Conservation (phyloP, 2,797 vertebrate species). For the Leucoraja ocellata region DNA sequence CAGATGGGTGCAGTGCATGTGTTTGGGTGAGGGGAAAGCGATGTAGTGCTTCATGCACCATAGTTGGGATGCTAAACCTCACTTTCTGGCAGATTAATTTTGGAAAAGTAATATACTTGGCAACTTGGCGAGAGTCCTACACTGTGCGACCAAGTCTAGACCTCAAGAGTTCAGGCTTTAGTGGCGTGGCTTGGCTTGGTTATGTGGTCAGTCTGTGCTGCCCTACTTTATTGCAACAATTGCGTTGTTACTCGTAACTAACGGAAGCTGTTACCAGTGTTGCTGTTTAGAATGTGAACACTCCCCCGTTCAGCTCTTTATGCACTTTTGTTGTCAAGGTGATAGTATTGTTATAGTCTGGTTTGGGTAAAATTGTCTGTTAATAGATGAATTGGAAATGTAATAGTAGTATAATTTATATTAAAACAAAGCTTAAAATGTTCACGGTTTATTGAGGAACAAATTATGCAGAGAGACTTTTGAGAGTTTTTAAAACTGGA, state of each 20-base stretch:
- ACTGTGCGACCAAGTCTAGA: neutral
- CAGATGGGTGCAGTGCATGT: neutral
- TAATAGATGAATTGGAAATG: neutral
- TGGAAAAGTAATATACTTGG: neutral
- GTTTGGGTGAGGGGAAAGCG: neutral
- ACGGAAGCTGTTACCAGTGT: neutral
- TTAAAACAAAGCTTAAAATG: constrained; percentile 1
- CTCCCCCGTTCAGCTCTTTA: neutral
- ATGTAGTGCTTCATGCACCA: neutral
- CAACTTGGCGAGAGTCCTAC: neutral
- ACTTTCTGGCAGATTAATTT: neutral
- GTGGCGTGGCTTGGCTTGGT: neutral
- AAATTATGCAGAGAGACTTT: neutral
- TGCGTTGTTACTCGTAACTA: constrained; percentile 1
- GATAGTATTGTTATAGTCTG: neutral
- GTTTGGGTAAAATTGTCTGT: constrained; percentile 29
- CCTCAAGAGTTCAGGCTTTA: neutral
- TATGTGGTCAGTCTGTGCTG: neutral
- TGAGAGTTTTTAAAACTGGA: constrained; percentile 34
- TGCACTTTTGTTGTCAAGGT: constrained; percentile 31
- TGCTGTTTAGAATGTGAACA: constrained; percentile 14
- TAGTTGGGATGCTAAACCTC: neutral
- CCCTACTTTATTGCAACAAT: constrained; percentile 1
- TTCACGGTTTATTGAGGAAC: constrained; percentile 4
- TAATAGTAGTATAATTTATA: constrained; percentile 29